Base-by-base conservation (phyloP, 2,113 vertebrate genomes). In the Holacanthus passer region DNA sequence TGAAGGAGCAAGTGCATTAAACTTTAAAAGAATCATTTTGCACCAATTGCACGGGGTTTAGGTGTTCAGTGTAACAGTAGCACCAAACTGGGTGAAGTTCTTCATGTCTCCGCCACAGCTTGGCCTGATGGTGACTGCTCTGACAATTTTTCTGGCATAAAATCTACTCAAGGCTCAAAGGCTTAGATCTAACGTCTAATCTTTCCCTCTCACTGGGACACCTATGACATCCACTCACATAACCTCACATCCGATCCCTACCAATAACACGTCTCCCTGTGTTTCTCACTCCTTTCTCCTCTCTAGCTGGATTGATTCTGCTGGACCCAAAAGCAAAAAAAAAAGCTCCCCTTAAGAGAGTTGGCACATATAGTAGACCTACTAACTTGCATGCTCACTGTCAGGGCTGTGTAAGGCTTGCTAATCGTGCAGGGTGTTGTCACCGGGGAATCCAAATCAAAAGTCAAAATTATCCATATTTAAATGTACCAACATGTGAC, bases 331-430 rank as follows among this genome's bases (percentile, higher is more conserved):
- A 75, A 53, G 24, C 65, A 81, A 79, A 37, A 14, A 50, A 60
- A 70, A 27, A 52, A 62, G 5, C 53, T 69, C 63, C 31, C 13
- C 27, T 37, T 63, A 32, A 77, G 68, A 75, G 70, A 65, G 13
- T n/a, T 81, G 77, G 48, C 81, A 70, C 80, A 76, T 35, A 69
- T 10, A 45, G 56, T 85, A 74, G 27, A 82, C 62, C 19, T 79
- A 88, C 88, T 92, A 91, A 92, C 84, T 41, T 89, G 90, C 90
- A 93, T 88, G 91, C 74, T 89, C 70, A 87, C 90, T 89, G 78
- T 88, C 77, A 52, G 84, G 47, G 79, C 69, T 90, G 67, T 67
- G 69, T 64, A 37, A 76, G 69, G 90, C 76, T 82, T 86, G 53
- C 63, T 81, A 71, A 79, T 45, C 53, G 39, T 80, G 70, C 47